Conservation (phyloP, 2,797 vertebrate genomes). For the Microcaecilia unicolor region DNA sequence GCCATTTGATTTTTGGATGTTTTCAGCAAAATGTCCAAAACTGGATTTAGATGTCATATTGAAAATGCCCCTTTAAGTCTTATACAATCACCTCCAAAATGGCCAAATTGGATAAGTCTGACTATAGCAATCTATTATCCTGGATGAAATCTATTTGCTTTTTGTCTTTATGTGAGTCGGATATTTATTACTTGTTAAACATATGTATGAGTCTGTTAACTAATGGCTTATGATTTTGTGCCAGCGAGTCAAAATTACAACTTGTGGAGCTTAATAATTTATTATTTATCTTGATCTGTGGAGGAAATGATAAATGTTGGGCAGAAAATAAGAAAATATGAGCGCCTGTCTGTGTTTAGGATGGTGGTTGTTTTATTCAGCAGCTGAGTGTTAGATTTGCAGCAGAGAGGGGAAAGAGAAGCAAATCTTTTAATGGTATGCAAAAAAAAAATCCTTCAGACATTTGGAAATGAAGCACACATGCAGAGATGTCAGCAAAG, state of each 20-base stretch:
- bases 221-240: neutral
- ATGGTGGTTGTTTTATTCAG: constrained; percentile 2
- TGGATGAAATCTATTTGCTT: neutral
- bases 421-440: neutral
- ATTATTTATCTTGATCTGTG: too few relatives aligned
- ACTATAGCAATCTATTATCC: too few relatives aligned
- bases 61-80: too few relatives aligned
- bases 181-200: neutral
- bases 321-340: too few relatives aligned
- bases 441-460: constrained; percentile 1
- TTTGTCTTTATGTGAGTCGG: fast-evolving
- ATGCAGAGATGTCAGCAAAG: constrained; percentile 3
- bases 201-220: neutral
- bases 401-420: constrained; percentile 6
- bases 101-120: too few relatives aligned
- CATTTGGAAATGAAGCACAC: constrained; percentile 6
- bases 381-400: neutral
- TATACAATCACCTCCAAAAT: too few relatives aligned
- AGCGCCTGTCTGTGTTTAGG: neutral
- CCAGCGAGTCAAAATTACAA: neutral
- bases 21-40: too few relatives aligned
- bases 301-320: too few relatives aligned
- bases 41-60: too few relatives aligned
- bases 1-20: too few relatives aligned
- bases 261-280: too few relatives aligned